Evolutionary conservation across 2,888 invertebrate species (phyloP), one percentile per base, ranked within the genome.

Genomic region (Drymonia ruficornis): DNA sequence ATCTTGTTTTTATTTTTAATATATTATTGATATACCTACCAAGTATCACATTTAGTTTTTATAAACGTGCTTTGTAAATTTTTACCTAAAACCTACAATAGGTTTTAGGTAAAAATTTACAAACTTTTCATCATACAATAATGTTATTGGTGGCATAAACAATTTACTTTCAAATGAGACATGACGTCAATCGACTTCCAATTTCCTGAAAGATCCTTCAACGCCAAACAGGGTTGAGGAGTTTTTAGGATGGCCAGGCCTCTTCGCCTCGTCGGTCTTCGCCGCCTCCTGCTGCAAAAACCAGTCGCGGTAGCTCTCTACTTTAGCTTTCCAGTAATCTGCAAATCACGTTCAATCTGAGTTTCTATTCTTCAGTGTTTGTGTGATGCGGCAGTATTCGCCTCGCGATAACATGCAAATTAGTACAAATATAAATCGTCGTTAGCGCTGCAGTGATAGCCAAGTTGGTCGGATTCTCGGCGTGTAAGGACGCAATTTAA

Each of bases 211-310:
- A 40, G 93, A 93, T 18, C 69, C 61, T 52, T 68, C 70, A 9
- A 70, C 75, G 11, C 94, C 94, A 63, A 94, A 94, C 16, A 71
- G 44, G 23, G 49, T 49, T 0, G 83, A 79, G 11, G 83, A 74
- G 44, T 80, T 83, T 62, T 81, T 83, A 1, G 82, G 79, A 23
- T 84, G 86, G 12, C 92, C 94, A 11, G 90, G 87, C 61, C 94
- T 81, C 70, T 89, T 87, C 49, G 86, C 79, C 70, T 94, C 94
- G 56, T 93, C 89, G 12, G 93, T 91, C 38, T 80, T 73, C 45
- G 84, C 87, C 44, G 80, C 57, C 69, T 93, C 38, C 63, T 75
- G 68, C 59, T 72, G 63, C 44, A 76, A 53, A 61, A 78, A 80
- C 79, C 74, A 78, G 64, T 76, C 72, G 13, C 74, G 67, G 44